A percentile compares a stretch with the other conserved stretches of the same genome.
Evolutionary conservation across 2,888 invertebrate genomes (phyloP).

Genomic region (Synanthedon andrenaeformis): DNA sequence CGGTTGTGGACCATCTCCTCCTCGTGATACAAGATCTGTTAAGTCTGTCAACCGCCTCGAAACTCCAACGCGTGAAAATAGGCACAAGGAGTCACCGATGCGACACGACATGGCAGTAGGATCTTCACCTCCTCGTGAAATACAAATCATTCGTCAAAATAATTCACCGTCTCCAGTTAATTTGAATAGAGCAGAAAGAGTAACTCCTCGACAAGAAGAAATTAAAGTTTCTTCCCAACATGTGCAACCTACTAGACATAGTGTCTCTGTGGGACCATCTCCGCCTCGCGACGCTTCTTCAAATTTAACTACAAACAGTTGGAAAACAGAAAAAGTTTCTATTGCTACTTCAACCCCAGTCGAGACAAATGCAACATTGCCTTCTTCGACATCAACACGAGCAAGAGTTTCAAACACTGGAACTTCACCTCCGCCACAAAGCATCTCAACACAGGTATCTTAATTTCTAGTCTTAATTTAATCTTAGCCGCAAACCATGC

Average conservation of each 20-base stretch:
- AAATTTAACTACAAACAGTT: slow-evolving; percentile 10
- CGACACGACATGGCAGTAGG: slow-evolving; percentile 54
- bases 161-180: slow-evolving; percentile 18
- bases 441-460: slow-evolving; percentile 85
- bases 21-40: slow-evolving; percentile 43
- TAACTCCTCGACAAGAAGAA: slow-evolving; percentile 22
- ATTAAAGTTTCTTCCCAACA: slow-evolving; percentile 8
- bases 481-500: no score
- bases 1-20: slow-evolving; percentile 75
- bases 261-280: slow-evolving; percentile 8
- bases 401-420: slow-evolving; percentile 73
- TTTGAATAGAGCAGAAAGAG: slow-evolving; percentile 16
- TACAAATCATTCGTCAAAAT: slow-evolving; percentile 13
- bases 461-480: not conserved
- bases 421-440: slow-evolving; percentile 89
- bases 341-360: slow-evolving; percentile 64
- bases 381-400: slow-evolving; percentile 24
- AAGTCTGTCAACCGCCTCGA: slow-evolving; percentile 28
- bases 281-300: slow-evolving; percentile 7
- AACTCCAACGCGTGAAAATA: slow-evolving; percentile 60
- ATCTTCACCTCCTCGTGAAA: slow-evolving; percentile 50
- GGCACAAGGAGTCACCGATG: slow-evolving; percentile 9
- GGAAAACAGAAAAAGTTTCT: slow-evolving; percentile 43
- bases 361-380: slow-evolving; percentile 21
- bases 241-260: slow-evolving; percentile 14